Percentiles rank a stretch among this genome's conserved stretches.
Evolutionary conservation across 2,113 vertebrate species (phyloP).

Genomic region (Rutilus rutilus): DNA sequence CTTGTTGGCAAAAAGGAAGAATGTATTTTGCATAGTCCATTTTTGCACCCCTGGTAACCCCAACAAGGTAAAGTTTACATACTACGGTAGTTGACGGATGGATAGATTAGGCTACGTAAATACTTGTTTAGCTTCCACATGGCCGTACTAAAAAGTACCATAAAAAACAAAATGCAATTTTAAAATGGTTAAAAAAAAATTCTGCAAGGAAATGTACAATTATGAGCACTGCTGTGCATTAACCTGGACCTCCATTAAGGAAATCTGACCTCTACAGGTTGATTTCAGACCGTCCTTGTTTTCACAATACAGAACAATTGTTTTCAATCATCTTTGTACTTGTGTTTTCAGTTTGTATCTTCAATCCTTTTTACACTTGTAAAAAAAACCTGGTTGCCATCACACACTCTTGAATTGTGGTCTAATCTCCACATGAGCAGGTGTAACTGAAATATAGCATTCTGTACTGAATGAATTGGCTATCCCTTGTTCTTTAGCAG

Average conservation of each 20-base stretch:
- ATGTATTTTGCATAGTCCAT: background rate
- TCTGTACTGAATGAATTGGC: background rate
- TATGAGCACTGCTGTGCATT: background rate
- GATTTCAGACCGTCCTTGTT: background rate
- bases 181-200: background rate
- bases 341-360: background rate
- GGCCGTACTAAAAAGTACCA: no score
- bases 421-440: background rate
- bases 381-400: background rate
- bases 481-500: background rate
- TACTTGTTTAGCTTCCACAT: background rate
- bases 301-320: background rate
- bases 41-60: background rate
- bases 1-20: conserved; percentile 3
- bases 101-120: no score
- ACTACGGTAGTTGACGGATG: no score
- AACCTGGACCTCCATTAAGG: background rate
- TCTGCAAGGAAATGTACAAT: background rate
- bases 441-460: conserved; percentile 10
- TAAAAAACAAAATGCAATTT: background rate
- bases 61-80: background rate
- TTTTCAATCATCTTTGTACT: background rate
- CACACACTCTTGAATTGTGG: background rate
- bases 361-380: background rate
- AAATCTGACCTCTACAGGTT: background rate